Evolutionary conservation across 2,888 invertebrate genomes (phyloP), one percentile per base, ranked within the genome.

Genomic region (Eledona agricola): DNA sequence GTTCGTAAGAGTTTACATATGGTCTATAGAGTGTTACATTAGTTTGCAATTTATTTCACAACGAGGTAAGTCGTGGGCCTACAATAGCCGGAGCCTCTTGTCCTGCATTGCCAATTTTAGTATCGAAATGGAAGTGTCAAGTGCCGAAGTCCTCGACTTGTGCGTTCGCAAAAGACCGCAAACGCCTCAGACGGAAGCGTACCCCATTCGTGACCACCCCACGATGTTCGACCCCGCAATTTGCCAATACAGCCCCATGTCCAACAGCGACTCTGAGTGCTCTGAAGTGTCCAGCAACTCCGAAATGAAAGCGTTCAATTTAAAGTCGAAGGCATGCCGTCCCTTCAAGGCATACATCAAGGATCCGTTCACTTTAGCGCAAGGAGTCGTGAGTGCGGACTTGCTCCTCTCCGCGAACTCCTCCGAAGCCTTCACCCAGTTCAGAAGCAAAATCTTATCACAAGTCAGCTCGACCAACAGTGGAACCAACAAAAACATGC

Each of bases 371-470:
- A 28, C 12, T 1, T 19, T 42, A n/a, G 28, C 31, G 11, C 42
- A 42, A 12, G 42, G 42, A 17, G 7, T 31, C 6, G 71, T n/a
- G 0, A 62, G 67, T 55, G 67, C 80, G 0, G 83, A 80, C 43
- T 66, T 78, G 4, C 64, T 80, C 1, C 73, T 83, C 9, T 81
- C 82, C 45, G 80, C 80, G 62, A 80, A 83, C 26, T 81, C 83
- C 0, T 81, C 82, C 23, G 87, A 88, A 40, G 84, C 86, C 2
- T 93, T 88, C 64, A 80, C 82, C 1, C 84, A 84, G 19, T 93
- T 89, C 62, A 81, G 91, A 23, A 80, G 84, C 40, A 81, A 83
- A 50, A 85, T 88, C 67, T 67, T 91, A 7, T 79, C 84, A 11
- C 85, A 85, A 26, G 86, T 90, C 81, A 29, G 85, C 3, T n/a